Evolutionary conservation across 2,888 invertebrate genomes (phyloP).

Genomic region (Cerceris ruficornis): DNA sequence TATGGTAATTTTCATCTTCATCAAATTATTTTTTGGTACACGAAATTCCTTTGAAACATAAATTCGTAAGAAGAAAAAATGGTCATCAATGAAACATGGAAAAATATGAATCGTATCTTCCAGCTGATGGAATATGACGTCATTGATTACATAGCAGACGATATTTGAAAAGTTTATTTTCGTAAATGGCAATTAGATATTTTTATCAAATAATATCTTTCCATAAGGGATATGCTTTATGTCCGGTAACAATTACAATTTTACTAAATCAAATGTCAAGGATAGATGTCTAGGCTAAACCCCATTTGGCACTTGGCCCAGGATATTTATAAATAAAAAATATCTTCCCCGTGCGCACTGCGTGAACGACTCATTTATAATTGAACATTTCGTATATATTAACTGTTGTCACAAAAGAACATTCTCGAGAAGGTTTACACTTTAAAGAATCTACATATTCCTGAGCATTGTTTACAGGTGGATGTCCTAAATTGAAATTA

Average conservation of each 20-base stretch:
- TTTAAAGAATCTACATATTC: background rate
- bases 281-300: constrained; percentile 74
- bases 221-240: background rate
- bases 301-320: constrained; percentile 73
- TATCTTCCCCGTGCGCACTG: constrained; percentile 48
- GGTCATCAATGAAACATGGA: background rate
- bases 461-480: background rate
- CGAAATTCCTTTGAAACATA: background rate
- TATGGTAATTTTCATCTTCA: constrained; percentile 84
- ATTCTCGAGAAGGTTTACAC: background rate
- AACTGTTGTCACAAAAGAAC: background rate
- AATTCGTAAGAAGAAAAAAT: background rate
- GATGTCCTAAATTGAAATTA: constrained; percentile 14
- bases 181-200: constrained; percentile 2
- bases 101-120: constrained; percentile 7
- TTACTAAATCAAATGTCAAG: constrained; percentile 75
- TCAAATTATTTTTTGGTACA: constrained; percentile 17
- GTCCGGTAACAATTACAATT: constrained; percentile 30
- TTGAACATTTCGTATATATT: constrained; percentile 12
- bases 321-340: constrained; percentile 73
- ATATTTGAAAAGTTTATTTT: constrained; percentile 29
- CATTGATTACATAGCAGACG: constrained; percentile 57
- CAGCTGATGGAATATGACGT: constrained; percentile 61
- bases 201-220: constrained; percentile 6
- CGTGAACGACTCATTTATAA: constrained; percentile 31